These are phyloP conservation scores for Netelia fuscicornis DNA, from an alignment of 2,888 invertebrate species.

Conservation along the genomic window DNA sequence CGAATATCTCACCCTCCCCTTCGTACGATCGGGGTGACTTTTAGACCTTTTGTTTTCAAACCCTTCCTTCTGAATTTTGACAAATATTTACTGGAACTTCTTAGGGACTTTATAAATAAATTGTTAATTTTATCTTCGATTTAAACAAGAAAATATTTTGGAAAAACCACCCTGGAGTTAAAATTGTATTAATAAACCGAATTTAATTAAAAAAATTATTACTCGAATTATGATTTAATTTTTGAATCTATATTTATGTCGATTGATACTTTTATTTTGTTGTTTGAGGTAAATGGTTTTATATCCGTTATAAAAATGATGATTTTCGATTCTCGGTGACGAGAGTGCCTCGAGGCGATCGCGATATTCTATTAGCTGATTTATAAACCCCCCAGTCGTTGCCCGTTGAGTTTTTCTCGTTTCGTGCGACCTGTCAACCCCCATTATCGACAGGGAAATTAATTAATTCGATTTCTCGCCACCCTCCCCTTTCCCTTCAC, in stretches of 20 bases:
- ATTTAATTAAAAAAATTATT: too few species aligned
- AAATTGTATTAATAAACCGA: too few species aligned
- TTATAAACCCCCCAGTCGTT: neutral
- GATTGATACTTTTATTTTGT: too few species aligned
- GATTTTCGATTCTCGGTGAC: conserved; percentile 28
- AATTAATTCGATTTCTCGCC: conserved; percentile 58
- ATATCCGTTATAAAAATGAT: too few species aligned
- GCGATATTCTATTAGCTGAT: conserved; percentile 45
- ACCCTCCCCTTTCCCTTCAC: neutral
- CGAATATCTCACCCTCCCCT: neutral
- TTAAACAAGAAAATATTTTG: too few species aligned
- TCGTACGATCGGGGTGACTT: neutral
- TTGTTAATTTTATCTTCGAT: too few species aligned
- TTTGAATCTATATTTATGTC: too few species aligned
- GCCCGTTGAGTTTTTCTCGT: conserved; percentile 13
- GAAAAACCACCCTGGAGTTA: neutral
- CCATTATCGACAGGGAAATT: conserved; percentile 50
- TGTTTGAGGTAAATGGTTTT: too few species aligned
- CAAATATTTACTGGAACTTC: too few species aligned
- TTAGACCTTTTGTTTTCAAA: neutral
- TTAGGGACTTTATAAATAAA: too few species aligned
- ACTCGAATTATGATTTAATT: too few species aligned
- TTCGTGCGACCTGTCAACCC: conserved; percentile 22
- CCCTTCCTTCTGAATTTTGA: neutral
- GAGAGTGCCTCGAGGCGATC: neutral